These are phyloP conservation scores for Dryobotodes eremita DNA, from an alignment of 2,888 invertebrate species.

Conservation along the genomic window DNA sequence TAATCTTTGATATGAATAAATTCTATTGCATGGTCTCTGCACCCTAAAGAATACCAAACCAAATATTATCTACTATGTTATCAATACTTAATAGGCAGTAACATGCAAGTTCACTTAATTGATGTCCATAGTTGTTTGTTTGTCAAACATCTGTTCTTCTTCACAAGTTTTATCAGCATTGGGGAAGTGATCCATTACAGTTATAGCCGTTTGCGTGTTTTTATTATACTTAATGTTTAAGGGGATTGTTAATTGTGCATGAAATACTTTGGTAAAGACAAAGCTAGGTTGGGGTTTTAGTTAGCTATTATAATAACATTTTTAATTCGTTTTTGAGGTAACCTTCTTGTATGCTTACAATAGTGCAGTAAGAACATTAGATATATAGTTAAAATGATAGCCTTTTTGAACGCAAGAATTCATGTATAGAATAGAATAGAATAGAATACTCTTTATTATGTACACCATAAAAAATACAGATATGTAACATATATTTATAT, in stretches of 20 bases:
- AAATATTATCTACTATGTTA: slow-evolving; percentile 24
- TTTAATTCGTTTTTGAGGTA: not conserved
- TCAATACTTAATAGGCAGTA: slow-evolving; percentile 22
- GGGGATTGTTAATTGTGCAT: not conserved
- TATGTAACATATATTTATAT: no score
- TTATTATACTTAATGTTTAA: slow-evolving; percentile 30
- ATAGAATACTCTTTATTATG: no score
- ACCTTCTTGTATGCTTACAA: not conserved
- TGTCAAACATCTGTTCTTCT: slow-evolving; percentile 74
- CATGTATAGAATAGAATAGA: no score
- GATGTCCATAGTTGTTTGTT: slow-evolving; percentile 70
- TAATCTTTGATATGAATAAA: not conserved
- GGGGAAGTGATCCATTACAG: slow-evolving; percentile 61
- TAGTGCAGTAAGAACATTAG: not conserved
- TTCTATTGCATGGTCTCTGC: not conserved
- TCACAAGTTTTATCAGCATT: slow-evolving; percentile 64
- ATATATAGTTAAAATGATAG: not conserved
- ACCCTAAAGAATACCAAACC: not conserved
- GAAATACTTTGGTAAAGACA: not conserved
- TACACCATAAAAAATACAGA: no score
- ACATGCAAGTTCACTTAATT: slow-evolving; percentile 72
- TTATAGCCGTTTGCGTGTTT: slow-evolving; percentile 17
- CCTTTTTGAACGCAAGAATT: not conserved
- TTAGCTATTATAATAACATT: not conserved
- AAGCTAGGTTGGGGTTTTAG: not conserved